Evolutionary conservation across 2,113 vertebrate genomes (phyloP).

Genomic region (Myrmophylax atrothorax): DNA sequence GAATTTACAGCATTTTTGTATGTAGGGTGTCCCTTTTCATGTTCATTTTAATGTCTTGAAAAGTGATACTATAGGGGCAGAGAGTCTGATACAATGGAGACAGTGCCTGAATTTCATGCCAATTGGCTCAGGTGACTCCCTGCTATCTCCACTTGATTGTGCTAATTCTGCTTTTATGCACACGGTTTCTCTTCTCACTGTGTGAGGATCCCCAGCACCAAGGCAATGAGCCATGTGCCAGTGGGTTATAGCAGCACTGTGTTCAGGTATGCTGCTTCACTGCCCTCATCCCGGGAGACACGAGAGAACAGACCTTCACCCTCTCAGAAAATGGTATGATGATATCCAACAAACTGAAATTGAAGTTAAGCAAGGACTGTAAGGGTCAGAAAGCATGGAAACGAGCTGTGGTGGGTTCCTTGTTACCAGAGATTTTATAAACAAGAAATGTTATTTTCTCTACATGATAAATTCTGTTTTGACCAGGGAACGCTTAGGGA

Average conservation of each 20-base stretch:
- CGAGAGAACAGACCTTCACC: background rate
- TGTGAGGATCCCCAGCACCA: background rate
- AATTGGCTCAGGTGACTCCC: background rate
- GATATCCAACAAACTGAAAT: background rate
- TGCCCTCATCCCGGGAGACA: background rate
- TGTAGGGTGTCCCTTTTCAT: background rate
- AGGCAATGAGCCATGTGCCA: rapidly evolving
- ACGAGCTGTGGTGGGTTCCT: background rate
- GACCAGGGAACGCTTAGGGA: background rate
- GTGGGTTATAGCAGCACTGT: background rate
- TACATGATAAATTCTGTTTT: background rate
- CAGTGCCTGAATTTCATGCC: background rate
- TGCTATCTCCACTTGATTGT: background rate
- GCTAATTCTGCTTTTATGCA: background rate
- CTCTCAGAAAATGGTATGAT: background rate
- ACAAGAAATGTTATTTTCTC: background rate
- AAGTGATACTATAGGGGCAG: background rate
- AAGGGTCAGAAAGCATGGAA: background rate
- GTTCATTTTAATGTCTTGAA: background rate
- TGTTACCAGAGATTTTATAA: background rate
- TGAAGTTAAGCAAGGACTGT: background rate
- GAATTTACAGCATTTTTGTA: background rate
- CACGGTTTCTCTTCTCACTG: background rate
- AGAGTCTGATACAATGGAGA: background rate
- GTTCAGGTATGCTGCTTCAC: background rate